Conservation (phyloP, 2,113 vertebrate genomes). For the Rhea pennata region DNA sequence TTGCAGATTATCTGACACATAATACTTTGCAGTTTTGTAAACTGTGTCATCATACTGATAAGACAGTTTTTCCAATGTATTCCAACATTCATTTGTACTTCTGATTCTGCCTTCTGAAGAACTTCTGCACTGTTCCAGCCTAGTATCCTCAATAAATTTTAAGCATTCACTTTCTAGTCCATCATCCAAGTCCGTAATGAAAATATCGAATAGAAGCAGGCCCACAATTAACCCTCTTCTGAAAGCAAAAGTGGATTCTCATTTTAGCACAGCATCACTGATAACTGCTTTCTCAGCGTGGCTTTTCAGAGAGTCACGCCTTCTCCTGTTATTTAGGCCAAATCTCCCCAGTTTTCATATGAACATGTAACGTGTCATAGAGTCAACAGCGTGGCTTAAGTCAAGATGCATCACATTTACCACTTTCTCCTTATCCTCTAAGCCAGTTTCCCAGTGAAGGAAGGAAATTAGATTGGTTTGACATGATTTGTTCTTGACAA, state of each 20-base stretch:
- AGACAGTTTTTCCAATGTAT: background rate
- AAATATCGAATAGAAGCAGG: background rate
- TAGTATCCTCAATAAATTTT: background rate
- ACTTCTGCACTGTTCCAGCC: background rate
- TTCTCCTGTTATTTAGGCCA: background rate
- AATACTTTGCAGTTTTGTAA: background rate
- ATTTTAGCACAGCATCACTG: background rate
- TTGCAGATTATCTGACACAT: background rate
- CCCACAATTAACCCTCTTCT: background rate
- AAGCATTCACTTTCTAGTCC: background rate
- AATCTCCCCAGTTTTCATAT: background rate
- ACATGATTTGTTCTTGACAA: constrained; percentile 26
- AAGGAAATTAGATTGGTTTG: constrained; percentile 28
- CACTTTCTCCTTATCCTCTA: background rate
- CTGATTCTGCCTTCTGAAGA: background rate
- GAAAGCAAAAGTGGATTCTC: background rate
- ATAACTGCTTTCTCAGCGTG: background rate
- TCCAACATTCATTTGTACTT: background rate
- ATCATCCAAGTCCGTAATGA: background rate
- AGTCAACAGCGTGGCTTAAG: background rate
- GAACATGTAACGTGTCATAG: background rate
- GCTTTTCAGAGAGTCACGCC: background rate
- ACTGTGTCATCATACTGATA: background rate
- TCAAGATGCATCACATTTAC: background rate
- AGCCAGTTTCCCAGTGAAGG: constrained; percentile 10